phyloP scores from a whole-genome alignment of 2,113 vertebrate genomes.

The Peucedramus taeniatus region DNA sequence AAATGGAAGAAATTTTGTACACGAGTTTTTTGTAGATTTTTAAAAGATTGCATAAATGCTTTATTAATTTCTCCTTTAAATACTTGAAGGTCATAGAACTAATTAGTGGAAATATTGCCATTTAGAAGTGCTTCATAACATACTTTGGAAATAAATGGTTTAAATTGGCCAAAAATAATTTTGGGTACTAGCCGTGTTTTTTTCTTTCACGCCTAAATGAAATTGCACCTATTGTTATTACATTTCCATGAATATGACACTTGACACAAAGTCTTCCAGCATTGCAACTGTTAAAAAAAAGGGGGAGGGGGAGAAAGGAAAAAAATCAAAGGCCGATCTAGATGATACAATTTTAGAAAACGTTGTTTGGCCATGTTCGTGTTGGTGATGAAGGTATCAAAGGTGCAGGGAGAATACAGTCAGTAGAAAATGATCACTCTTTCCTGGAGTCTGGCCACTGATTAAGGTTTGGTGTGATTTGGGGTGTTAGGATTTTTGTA shows the following conservation, averaged over 20 bases:
- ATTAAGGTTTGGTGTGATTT: not conserved
- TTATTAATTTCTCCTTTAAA: not conserved
- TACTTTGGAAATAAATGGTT: not conserved
- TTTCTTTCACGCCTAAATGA: not conserved
- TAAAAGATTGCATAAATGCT: not conserved
- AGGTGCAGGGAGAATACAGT: not conserved
- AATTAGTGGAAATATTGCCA: not conserved
- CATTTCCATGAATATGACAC: not conserved
- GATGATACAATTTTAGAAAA: not conserved
- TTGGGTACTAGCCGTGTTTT: not conserved
- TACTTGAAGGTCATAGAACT: not conserved
- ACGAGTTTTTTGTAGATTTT: not conserved
- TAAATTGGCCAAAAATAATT: not conserved
- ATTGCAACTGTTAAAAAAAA: not conserved
- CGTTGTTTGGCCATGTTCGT: not conserved
- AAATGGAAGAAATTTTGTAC: not conserved
- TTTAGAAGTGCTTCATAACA: not conserved
- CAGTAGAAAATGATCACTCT: not conserved
- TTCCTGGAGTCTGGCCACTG: not conserved
- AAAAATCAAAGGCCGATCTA: not conserved
- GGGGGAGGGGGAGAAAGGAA: rapidly evolving
- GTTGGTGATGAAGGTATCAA: not conserved
- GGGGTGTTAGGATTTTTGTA: not conserved
- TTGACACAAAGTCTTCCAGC: not conserved
- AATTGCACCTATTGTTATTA: not conserved